These are phyloP conservation scores for Merodon equestris DNA, from an alignment of 2,888 invertebrate species.

Conservation along the genomic window DNA sequence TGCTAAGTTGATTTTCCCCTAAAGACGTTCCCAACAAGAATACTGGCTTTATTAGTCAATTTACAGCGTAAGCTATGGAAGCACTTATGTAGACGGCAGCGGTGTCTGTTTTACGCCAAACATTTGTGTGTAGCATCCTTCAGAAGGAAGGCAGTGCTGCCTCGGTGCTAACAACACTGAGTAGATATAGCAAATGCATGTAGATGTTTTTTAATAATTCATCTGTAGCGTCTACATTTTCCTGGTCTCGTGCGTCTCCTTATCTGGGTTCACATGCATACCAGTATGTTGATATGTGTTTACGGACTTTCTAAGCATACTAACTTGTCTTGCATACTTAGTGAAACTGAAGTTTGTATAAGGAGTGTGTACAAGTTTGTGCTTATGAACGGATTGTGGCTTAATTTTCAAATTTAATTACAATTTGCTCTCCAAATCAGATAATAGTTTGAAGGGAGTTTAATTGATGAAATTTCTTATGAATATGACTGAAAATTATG, in stretches of 20 bases:
- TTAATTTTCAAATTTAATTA: constrained; percentile 74
- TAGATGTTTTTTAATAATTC: constrained; percentile 13
- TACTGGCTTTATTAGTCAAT: constrained; percentile 62
- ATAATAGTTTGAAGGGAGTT: constrained; percentile 71
- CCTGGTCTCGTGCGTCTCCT: too few species aligned
- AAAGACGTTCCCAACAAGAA: constrained; percentile 52
- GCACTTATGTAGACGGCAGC: constrained; percentile 53
- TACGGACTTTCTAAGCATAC: too few species aligned
- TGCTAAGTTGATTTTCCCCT: constrained; percentile 43
- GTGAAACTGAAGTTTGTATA: not conserved
- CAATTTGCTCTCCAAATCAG: constrained; percentile 70
- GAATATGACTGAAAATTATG: constrained; percentile 56
- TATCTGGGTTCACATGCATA: too few species aligned
- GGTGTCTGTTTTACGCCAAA: constrained; percentile 1
- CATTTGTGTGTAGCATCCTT: constrained; percentile 12
- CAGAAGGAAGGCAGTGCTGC: not conserved
- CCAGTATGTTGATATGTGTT: too few species aligned
- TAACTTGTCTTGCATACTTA: too few species aligned
- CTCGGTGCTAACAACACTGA: too few species aligned
- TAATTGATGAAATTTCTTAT: constrained; percentile 71
- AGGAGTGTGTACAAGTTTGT: constrained; percentile 6
- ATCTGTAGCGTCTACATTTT: constrained; percentile 24
- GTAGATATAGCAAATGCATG: not conserved
- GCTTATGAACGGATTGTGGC: constrained; percentile 70
- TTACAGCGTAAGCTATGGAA: constrained; percentile 51